Percentiles rank a stretch among this genome's conserved stretches.
Evolutionary conservation across 2,888 invertebrate species (phyloP).

Genomic region (Matsumyia berberina): DNA sequence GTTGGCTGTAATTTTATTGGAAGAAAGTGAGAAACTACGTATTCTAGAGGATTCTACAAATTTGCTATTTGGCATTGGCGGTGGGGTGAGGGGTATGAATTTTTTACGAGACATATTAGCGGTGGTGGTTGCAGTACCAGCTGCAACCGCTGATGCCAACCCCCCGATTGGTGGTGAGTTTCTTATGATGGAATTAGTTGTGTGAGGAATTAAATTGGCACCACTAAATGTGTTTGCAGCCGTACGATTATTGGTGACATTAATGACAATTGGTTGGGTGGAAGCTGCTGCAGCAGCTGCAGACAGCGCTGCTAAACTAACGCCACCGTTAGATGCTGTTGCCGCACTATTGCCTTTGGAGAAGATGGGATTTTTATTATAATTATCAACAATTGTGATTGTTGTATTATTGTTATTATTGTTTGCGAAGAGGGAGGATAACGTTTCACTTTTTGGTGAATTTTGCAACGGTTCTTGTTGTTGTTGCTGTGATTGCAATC

Average conservation of each 20-base stretch:
- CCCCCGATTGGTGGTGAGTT: constrained; percentile 68
- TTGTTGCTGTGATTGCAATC: constrained; percentile 73
- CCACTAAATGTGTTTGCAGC: constrained; percentile 61
- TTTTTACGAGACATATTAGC: constrained; percentile 78
- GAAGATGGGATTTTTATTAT: constrained; percentile 57
- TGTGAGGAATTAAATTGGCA: constrained; percentile 40
- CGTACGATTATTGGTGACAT: constrained; percentile 72
- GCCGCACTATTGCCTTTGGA: constrained; percentile 35
- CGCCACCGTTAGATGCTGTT: constrained; percentile 72
- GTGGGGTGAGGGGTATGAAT: constrained; percentile 82
- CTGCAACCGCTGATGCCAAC: constrained; percentile 62
- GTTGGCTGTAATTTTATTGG: constrained; percentile 83
- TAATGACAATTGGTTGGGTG: constrained; percentile 69
- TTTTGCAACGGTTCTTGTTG: constrained; percentile 59
- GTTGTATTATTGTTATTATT: constrained; percentile 70
- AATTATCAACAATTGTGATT: constrained; percentile 72
- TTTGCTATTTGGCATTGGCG: constrained; percentile 82
- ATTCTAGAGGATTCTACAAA: constrained; percentile 81
- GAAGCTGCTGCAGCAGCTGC: constrained; percentile 73
- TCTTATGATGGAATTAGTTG: constrained; percentile 51
- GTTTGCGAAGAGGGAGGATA: constrained; percentile 62
- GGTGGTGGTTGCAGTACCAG: constrained; percentile 72
- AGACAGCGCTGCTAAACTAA: constrained; percentile 77
- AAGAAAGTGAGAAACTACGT: constrained; percentile 83
- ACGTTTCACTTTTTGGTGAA: constrained; percentile 67